Base-by-base conservation (phyloP, 2,888 invertebrate genomes). In the Phania funesta region DNA sequence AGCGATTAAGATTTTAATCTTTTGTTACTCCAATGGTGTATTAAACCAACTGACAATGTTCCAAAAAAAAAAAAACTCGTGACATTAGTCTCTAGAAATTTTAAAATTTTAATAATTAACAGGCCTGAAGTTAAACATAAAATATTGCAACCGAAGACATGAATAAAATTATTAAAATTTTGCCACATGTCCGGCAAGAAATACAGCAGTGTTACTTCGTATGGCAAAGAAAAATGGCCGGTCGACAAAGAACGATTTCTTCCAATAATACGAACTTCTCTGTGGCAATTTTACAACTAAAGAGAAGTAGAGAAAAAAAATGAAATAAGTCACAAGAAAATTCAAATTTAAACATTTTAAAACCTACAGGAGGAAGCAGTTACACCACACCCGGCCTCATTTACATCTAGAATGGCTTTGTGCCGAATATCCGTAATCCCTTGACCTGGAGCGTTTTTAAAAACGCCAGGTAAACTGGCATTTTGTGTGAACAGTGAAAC, bases 241-340 rank as follows among this genome's bases (percentile, higher is more conserved):
- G 84, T 90, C 87, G n/a, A 85, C 90, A 48, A 76, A 85, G 64
- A 90, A 90, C 0, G 9, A 97, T 96, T 88, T 96, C 95, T 84
- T 86, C 85, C 89, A 38, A 38, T 3, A n/a, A 38, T 2, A 38
- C 13, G 4, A 38, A 11, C 11, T 8, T 32, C 11, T 32, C 11
- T 2, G 9, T 32, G 11, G n/a, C 6, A 26, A 88, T 82, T 84
- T 87, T 88, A 60, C 88, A 71, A 84, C 77, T 89, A 90, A 50
- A 13, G 85, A 84, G 50, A 1, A 26, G 18, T 3, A 32, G 48
- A 3, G 26, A 54, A 26, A 16, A 41, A 54, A 32, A n/a, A n/a
- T n/a, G 24, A 3, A 20, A 9, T 2, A 11, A 18, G 24, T 9
- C 5, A 20, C 41, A 2, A 6, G 16, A 38, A 38, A 4, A 1